phyloP scores from a whole-genome alignment of 2,113 vertebrate genomes.

The Nematolebias whitei region DNA sequence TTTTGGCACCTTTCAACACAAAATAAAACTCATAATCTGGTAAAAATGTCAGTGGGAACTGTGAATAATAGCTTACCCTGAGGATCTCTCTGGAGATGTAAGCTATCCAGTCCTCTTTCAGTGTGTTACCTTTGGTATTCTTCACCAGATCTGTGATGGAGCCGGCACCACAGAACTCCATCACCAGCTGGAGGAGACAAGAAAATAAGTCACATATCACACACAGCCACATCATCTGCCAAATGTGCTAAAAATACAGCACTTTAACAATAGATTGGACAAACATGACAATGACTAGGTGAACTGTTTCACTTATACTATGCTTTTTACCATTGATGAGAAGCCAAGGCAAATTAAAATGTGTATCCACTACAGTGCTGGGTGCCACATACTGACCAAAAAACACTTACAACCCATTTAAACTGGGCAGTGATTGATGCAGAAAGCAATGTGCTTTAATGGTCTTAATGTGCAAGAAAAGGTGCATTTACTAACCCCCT shows the following conservation, averaged over 20 bases:
- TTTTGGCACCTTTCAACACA: no score
- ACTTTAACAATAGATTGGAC: neutral
- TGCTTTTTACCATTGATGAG: no score
- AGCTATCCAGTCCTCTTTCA: conserved; percentile 99
- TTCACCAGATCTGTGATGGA: conserved; percentile 99
- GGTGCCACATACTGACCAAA: neutral
- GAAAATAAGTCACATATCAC: neutral
- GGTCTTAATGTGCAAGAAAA: conserved; percentile 8
- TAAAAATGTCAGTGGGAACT: no score
- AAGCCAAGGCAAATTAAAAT: neutral
- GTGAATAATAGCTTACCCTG: conserved; percentile 63
- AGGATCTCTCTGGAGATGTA: conserved; percentile 99
- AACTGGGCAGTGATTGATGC: neutral
- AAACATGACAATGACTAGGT: neutral
- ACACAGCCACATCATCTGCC: neutral
- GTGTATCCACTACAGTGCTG: neutral
- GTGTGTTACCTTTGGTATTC: conserved; percentile 96
- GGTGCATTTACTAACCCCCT: neutral
- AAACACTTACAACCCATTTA: conserved; percentile 7
- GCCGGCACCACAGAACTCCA: conserved; percentile 98
- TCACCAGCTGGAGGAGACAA: conserved; percentile 86
- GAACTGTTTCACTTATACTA: neutral
- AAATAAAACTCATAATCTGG: neutral
- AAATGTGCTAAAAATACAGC: neutral
- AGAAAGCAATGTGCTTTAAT: conserved; percentile 4